These are phyloP conservation scores for Theretra japonica DNA, from an alignment of 2,888 invertebrate species.

Conservation along the genomic window DNA sequence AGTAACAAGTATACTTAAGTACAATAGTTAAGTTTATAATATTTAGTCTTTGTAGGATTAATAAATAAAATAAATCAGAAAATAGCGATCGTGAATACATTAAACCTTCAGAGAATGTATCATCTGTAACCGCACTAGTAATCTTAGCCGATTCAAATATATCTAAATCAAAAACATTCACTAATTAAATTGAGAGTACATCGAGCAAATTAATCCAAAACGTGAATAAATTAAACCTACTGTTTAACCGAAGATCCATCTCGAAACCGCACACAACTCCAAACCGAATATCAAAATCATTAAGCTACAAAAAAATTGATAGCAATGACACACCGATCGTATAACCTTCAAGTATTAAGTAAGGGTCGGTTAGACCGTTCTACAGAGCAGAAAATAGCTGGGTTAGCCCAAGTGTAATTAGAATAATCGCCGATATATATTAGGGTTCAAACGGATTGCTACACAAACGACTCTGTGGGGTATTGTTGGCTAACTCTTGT, in stretches of 20 bases:
- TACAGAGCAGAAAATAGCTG: constrained; percentile 23
- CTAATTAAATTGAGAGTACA: background rate
- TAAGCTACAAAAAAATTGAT: background rate
- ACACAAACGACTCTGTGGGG: background rate
- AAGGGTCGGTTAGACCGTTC: constrained; percentile 9
- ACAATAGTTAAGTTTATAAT: too few species aligned
- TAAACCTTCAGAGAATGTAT: too few species aligned
- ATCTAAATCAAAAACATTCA: too few species aligned
- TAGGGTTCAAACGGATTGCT: constrained; percentile 18
- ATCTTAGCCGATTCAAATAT: too few species aligned
- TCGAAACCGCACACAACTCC: background rate
- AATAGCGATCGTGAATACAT: too few species aligned
- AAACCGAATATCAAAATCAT: too few species aligned
- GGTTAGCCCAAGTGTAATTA: constrained; percentile 28
- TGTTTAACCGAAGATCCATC: background rate
- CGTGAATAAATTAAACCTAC: background rate
- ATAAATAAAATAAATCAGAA: too few species aligned
- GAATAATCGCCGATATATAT: constrained; percentile 23
- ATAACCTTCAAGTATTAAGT: background rate
- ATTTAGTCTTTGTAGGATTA: too few species aligned
- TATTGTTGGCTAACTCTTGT: background rate
- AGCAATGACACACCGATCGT: constrained; percentile 11
- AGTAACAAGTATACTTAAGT: too few species aligned
- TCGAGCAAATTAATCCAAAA: background rate
- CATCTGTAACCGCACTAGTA: too few species aligned